A percentile compares a stretch with the other conserved stretches of the same genome.
Conservation (phyloP, 2,113 vertebrate genomes). For the Caracal caracal region DNA sequence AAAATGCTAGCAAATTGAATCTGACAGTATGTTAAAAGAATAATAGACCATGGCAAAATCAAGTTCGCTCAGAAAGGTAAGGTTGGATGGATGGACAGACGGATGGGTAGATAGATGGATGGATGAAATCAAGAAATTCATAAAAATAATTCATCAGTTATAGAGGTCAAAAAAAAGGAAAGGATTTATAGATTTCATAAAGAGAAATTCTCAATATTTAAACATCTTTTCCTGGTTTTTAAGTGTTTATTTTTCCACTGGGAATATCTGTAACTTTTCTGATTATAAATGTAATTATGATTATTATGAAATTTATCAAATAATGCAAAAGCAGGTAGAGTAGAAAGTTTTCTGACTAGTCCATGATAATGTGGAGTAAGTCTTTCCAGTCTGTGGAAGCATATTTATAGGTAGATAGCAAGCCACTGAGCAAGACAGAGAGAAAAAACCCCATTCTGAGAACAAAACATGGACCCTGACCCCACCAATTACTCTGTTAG, state of each 20-base stretch:
- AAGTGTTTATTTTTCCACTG: conserved; percentile 50
- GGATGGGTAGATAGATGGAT: neutral
- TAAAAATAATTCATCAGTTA: conserved; percentile 10
- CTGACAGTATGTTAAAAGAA: neutral
- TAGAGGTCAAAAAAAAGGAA: neutral
- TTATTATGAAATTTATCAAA: conserved; percentile 1
- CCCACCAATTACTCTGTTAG: neutral
- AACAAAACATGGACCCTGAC: neutral
- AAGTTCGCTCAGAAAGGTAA: conserved; percentile 36
- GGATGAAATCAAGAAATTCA: conserved; percentile 5
- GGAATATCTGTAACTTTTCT: conserved; percentile 16
- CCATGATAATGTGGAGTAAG: neutral
- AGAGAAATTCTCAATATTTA: neutral
- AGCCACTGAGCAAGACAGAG: neutral
- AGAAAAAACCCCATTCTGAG: neutral
- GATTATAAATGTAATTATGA: conserved; percentile 43
- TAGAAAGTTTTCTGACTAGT: neutral
- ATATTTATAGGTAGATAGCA: neutral
- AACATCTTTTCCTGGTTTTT: conserved; percentile 40
- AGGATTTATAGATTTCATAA: neutral
- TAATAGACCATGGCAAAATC: conserved; percentile 27
- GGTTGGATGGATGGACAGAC: neutral
- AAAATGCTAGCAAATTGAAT: conserved; percentile 18
- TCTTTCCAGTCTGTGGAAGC: neutral
- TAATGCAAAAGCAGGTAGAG: neutral